phyloP scores from a whole-genome alignment of 1,140 invertebrate genomes.

The Dendrolimus kikuchii region DNA sequence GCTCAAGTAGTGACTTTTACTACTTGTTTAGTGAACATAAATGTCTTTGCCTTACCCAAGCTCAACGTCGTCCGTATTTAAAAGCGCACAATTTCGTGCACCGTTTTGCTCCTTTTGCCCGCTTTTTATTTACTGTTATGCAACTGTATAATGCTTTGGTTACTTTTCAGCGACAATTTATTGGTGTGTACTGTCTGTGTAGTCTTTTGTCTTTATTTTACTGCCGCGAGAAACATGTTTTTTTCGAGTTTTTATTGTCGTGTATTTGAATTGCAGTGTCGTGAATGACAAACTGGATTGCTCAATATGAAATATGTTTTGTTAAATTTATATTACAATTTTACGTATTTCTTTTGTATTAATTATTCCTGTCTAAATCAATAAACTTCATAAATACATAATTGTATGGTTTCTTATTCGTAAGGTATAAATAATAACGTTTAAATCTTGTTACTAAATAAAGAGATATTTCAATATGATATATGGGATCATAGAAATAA shows the following conservation, averaged over 20 bases:
- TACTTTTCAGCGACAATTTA: constrained; percentile 66
- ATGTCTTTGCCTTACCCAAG: constrained; percentile 70
- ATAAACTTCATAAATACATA: too few species aligned
- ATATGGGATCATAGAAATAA: too few species aligned
- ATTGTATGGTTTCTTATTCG: too few species aligned
- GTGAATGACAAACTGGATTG: constrained; percentile 4
- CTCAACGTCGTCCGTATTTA: constrained; percentile 68
- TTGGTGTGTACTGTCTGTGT: constrained; percentile 22
- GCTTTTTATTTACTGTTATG: constrained; percentile 68
- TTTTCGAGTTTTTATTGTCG: constrained; percentile 44
- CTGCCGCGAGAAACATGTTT: constrained; percentile 47
- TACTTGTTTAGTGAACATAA: constrained; percentile 75
- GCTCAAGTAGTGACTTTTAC: constrained; percentile 74
- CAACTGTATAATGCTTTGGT: constrained; percentile 68
- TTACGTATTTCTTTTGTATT: too few species aligned
- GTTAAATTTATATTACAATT: background rate
- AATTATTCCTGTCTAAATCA: too few species aligned
- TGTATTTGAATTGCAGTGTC: constrained; percentile 21
- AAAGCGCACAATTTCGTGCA: constrained; percentile 66
- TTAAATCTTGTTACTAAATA: too few species aligned
- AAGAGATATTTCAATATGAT: too few species aligned
- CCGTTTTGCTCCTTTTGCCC: constrained; percentile 60
- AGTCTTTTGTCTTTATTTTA: constrained; percentile 66
- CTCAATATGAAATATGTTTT: constrained; percentile 13
- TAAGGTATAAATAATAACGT: too few species aligned